These are phyloP conservation scores for Drosophila prolongata DNA, from an alignment of 2,888 invertebrate genomes.

Conservation along the genomic window DNA sequence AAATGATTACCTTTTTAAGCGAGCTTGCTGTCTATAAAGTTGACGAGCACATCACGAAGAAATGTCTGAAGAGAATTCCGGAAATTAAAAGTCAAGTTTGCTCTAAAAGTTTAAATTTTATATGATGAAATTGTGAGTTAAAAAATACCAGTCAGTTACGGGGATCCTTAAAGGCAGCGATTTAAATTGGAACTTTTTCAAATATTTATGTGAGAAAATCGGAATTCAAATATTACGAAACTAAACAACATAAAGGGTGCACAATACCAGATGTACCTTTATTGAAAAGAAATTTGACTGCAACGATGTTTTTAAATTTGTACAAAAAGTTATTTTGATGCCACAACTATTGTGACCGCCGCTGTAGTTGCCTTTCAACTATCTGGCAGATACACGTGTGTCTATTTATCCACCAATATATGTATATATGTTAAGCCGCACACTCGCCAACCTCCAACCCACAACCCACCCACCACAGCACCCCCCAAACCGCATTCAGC, in stretches of 20 bases:
- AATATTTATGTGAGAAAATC: no score
- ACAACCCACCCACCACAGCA: not conserved
- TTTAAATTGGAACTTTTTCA: no score
- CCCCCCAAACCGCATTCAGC: constrained; percentile 8
- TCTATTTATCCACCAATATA: constrained; percentile 3
- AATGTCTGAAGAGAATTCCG: not conserved
- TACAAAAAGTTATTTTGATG: not conserved
- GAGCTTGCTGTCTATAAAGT: not conserved
- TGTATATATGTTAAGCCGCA: constrained; percentile 12
- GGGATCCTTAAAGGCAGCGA: no score
- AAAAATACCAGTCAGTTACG: no score
- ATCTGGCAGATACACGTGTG: constrained; percentile 1
- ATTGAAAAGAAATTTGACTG: no score
- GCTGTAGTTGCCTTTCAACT: not conserved
- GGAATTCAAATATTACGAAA: no score
- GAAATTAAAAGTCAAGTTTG: not conserved
- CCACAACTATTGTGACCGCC: constrained; percentile 7
- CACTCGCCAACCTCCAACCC: constrained; percentile 6
- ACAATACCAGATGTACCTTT: no score
- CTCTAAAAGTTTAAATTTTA: not conserved
- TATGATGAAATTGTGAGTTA: no score
- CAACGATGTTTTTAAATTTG: no score
- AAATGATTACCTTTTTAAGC: not conserved
- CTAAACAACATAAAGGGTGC: no score
- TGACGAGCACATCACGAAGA: not conserved